Evolutionary conservation across 2,888 invertebrate genomes (phyloP).

Genomic region (Anorthoa munda): DNA sequence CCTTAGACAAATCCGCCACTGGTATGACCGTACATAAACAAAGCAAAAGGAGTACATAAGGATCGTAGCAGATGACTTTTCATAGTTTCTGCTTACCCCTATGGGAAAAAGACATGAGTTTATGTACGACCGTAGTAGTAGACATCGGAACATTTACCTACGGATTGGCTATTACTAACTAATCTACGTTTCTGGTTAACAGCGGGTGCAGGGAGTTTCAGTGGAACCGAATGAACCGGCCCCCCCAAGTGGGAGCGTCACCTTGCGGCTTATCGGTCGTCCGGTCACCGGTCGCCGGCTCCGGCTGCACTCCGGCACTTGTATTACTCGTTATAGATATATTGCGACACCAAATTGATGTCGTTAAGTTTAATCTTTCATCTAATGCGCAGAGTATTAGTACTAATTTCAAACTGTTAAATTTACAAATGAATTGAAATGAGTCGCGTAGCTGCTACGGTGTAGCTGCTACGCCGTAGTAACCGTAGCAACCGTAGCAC

Average conservation of each 20-base stretch:
- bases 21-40: neutral
- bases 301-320: constrained; percentile 54
- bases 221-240: constrained; percentile 74
- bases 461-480: constrained; percentile 44
- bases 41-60: neutral
- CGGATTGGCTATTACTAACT: constrained; percentile 72
- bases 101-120: neutral
- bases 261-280: constrained; percentile 84
- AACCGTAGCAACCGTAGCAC: constrained; percentile 32
- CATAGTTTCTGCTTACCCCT: neutral
- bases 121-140: constrained; percentile 11
- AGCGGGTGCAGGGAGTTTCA: constrained; percentile 69
- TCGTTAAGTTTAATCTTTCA: constrained; percentile 62
- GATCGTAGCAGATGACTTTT: neutral
- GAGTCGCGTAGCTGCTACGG: constrained; percentile 23
- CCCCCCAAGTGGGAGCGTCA: constrained; percentile 71
- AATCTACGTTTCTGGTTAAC: constrained; percentile 75
- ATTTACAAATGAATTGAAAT: constrained; percentile 34
- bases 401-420: constrained; percentile 33
- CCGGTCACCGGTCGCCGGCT: constrained; percentile 74
- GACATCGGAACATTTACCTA: constrained; percentile 49
- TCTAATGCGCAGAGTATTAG: constrained; percentile 56
- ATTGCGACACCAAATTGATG: constrained; percentile 68
- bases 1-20: no score
- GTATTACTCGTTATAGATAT: constrained; percentile 61